These are phyloP conservation scores for Hirundo rustica DNA, from an alignment of 2,797 vertebrate genomes.

Conservation along the genomic window DNA sequence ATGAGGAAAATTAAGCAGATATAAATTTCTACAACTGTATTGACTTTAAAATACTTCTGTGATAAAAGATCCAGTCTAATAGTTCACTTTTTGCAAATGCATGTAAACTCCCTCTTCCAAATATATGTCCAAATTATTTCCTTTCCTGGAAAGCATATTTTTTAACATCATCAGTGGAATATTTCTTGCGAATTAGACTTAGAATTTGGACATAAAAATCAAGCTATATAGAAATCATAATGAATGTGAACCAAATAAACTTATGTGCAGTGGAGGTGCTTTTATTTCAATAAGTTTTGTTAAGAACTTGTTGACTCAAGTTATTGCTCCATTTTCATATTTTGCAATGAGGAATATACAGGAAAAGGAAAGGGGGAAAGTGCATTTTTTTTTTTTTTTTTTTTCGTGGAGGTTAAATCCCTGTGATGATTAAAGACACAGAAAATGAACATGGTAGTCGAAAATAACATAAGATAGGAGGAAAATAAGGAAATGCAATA, in stretches of 20 bases:
- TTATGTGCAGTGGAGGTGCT: fast-evolving
- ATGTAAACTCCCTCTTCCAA: neutral
- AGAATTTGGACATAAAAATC: neutral
- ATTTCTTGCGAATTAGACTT: neutral
- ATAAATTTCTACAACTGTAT: neutral
- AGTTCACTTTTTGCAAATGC: neutral
- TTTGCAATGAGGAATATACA: neutral
- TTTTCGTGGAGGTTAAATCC: neutral
- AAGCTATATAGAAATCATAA: neutral
- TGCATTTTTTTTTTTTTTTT: neutral
- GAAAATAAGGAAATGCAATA: neutral
- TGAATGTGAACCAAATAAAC: neutral
- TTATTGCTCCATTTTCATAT: neutral
- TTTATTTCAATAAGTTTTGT: neutral
- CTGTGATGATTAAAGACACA: neutral
- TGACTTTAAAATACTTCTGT: neutral
- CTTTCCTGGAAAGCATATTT: neutral
- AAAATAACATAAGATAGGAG: neutral
- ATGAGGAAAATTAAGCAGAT: neutral
- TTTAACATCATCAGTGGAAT: neutral
- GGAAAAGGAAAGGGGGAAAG: neutral
- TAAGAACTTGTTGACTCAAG: neutral
- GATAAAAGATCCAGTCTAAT: neutral
- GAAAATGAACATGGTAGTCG: neutral
- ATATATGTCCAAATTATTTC: neutral